Evolutionary conservation across 2,888 invertebrate species (phyloP), one percentile per base, ranked within the genome.

Genomic region (Invenusta paracnida): DNA sequence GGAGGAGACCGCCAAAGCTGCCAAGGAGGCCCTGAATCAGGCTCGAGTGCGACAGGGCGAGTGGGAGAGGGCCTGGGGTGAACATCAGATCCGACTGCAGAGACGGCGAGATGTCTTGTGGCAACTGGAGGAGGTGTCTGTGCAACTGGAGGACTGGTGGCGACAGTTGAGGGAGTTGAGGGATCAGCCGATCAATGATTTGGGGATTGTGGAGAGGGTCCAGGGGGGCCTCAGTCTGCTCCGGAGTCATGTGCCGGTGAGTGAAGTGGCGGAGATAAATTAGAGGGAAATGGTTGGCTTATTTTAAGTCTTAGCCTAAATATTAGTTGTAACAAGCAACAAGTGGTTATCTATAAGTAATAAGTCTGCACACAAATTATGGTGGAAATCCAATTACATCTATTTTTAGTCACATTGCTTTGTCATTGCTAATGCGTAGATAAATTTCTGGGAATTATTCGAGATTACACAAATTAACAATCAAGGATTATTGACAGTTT

Each of bases 1-100:
- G 29, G 67, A 84, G 84, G 84, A 31, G 83, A 79, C 66, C 2
- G 73, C 73, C 17, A 73, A 28, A 83, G 83, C 83, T 25, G 84
- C 23, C 23, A 1, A 84, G 28, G 83, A 67, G 29, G 28, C 30
- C 27, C 83, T 30, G 30, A 23, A 83, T 25, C 83, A 83, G 66
- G 30, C 25, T 27, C 83, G 23, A 23, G 73, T 73, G 2, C 5
- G 48, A 11, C 5, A 17, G 17, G 48, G 48, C 17, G 83, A 30
- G 17, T 83, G 83, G 83, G 66, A 48, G 17, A n/a, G 27, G 17
- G 30, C 23, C 23, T 83, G 83, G 83, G 83, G n/a, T 29, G 5
- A 5, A 11, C 83, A 83, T 67, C 31, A 48, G 83, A 29, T 17
- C n/a, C 31, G 31, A 28, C 83, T 83, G 30, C 66, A 83, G 48